phyloP scores from a whole-genome alignment of 1,140 invertebrate genomes.

The Helicoverpa zea region DNA sequence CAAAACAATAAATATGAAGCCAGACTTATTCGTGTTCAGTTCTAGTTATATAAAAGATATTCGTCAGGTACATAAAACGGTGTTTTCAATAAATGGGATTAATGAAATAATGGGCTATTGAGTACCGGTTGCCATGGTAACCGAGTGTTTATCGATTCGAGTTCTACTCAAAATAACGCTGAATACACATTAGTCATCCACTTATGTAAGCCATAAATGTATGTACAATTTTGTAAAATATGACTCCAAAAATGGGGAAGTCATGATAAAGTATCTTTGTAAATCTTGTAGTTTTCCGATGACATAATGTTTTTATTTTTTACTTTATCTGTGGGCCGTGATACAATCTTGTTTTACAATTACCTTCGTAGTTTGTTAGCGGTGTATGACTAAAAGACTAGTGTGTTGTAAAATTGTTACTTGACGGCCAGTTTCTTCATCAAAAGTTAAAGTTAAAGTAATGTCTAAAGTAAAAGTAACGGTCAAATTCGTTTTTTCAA shows the following conservation, averaged over 20 bases:
- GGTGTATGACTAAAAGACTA: not conserved
- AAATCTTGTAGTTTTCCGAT: not conserved
- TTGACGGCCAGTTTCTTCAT: too few species aligned
- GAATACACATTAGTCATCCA: too few species aligned
- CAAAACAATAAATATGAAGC: too few species aligned
- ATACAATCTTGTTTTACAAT: constrained; percentile 2
- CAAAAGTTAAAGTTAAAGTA: too few species aligned
- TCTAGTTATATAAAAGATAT: not conserved
- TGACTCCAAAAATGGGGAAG: not conserved
- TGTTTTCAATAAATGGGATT: not conserved
- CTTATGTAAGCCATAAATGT: too few species aligned
- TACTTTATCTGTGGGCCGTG: not conserved
- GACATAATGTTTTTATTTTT: not conserved
- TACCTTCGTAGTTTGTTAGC: constrained; percentile 14
- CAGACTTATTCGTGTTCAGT: not conserved
- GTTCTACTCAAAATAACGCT: too few species aligned
- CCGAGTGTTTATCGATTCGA: not conserved
- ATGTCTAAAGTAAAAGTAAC: too few species aligned
- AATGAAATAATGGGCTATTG: not conserved
- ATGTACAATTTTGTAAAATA: not conserved
- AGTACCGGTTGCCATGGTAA: constrained; percentile 1
- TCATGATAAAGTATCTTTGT: not conserved
- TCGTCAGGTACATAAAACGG: too few species aligned
- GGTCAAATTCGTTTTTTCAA: too few species aligned
- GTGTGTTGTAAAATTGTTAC: too few species aligned